Base-by-base conservation (phyloP, 1,140 invertebrate species). In the Probaryconus sp. region DNA sequence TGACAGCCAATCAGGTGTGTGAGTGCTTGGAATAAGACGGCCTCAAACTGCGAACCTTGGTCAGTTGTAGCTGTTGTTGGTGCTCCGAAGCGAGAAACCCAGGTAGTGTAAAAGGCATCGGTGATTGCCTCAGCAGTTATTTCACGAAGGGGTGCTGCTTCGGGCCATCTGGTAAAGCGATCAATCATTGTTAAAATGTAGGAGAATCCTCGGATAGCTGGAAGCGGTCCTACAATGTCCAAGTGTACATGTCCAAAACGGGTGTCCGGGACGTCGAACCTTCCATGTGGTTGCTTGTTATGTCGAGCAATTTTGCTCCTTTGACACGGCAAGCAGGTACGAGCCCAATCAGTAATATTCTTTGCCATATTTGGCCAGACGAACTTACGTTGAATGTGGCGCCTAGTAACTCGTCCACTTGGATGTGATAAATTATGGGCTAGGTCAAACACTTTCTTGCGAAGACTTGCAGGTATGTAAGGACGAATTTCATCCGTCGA, bases 181-280 rank as follows among this genome's bases (percentile, higher is more conserved):
- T 89, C 84, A 5, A 89, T 83, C 1, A 79, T 76, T 0, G 88
- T 89, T 1, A 89, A 70, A 14, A 73, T 69, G 48, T 89, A 89
- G 10, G 18, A 24, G 37, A 48, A 80, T 9, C 75, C 82, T 5
- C 81, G 24, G 1, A 77, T 75, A 3, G 56, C 60, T 16, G 86
- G 83, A 2, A 90, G 47, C 0, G 83, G 88, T 0, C 87, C 84
- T 6, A 90, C 73, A 0, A 90, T 72, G 76, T 90, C 89, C 0
- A 90, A 64, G 69, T 90, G 85, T 0, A 90, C 68, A 51, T 88
- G 82, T 2, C 76, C 28, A 48, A 89, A 88, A 0, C 83, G 35
- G 0, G 35, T 16, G 1, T 37, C 31, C 9, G 71, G 63, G 1
- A 33, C 45, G 1, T 1, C 6, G 21, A 64, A 50, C 0, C 21